Evolutionary conservation across 2,797 vertebrate genomes (phyloP).

Genomic region (Lepus oiostolus): DNA sequence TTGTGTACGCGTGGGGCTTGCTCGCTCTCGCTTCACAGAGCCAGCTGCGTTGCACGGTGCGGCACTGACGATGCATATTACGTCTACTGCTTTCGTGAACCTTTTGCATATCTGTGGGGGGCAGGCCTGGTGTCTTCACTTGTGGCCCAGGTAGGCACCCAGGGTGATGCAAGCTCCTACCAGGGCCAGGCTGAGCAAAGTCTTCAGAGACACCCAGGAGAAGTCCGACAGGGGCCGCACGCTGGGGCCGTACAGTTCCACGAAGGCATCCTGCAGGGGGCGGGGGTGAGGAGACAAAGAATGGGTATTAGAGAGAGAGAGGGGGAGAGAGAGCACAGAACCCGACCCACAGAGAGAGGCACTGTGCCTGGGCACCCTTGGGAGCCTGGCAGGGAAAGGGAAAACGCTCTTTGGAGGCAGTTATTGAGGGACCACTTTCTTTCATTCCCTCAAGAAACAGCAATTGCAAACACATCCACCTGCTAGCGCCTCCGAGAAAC

Average conservation of each 20-base stretch:
- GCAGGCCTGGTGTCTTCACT: constrained; percentile 90
- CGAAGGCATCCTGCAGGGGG: constrained; percentile 94
- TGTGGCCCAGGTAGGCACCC: constrained; percentile 97
- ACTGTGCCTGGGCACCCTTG: background rate
- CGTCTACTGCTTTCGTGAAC: constrained; percentile 86
- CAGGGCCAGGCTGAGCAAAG: constrained; percentile 96
- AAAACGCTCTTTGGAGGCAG: background rate
- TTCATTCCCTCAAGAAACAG: background rate
- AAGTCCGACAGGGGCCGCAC: constrained; percentile 94
- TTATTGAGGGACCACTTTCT: background rate
- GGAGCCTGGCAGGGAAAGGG: too few relatives aligned
- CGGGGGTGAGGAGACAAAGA: constrained; percentile 56
- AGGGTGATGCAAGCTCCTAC: constrained; percentile 97
- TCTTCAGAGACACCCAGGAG: constrained; percentile 98
- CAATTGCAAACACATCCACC: background rate
- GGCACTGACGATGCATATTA: constrained; percentile 79
- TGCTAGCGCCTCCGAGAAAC: background rate
- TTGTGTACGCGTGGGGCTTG: constrained; percentile 8
- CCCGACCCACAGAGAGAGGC: too few relatives aligned
- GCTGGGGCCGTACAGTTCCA: constrained; percentile 96
- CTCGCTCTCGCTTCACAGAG: constrained; percentile 33
- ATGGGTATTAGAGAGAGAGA: constrained; percentile 70
- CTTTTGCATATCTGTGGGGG: constrained; percentile 85
- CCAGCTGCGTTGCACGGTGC: constrained; percentile 80
- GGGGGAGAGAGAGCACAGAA: too few relatives aligned